Conservation (phyloP, 2,113 vertebrate genomes). For the Acinonyx jubatus region DNA sequence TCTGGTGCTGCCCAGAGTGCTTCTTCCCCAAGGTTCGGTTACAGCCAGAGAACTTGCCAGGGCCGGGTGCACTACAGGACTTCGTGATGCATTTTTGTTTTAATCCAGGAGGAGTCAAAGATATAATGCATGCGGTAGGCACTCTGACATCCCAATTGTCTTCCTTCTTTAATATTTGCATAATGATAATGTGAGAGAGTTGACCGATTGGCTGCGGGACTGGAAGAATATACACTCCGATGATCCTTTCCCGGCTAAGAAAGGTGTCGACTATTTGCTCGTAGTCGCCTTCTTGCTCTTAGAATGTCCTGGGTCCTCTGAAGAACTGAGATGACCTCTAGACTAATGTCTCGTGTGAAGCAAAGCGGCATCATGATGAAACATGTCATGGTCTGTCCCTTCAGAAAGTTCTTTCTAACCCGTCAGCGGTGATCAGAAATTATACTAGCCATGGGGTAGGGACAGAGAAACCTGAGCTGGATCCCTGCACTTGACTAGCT, state of each 20-base stretch:
- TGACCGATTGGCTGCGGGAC: background rate
- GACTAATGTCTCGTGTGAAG: background rate
- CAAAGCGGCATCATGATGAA: background rate
- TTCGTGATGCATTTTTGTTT: background rate
- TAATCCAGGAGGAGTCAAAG: background rate
- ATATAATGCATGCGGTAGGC: background rate
- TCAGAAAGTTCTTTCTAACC: background rate
- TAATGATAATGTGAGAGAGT: background rate
- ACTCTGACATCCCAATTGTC: background rate
- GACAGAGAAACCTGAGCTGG: background rate
- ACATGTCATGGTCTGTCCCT: background rate
- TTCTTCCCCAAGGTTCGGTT: accelerated
- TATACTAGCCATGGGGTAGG: background rate
- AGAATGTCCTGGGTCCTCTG: background rate
- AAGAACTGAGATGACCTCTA: no score
- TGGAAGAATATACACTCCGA: background rate
- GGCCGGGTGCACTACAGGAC: accelerated
- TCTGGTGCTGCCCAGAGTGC: accelerated
- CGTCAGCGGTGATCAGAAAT: background rate
- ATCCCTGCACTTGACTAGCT: no score
- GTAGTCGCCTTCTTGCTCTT: background rate
- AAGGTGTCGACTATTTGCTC: background rate
- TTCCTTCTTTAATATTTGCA: background rate
- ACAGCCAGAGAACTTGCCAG: background rate
- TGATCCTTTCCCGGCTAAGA: background rate